Percentiles rank a stretch among this genome's conserved stretches.
phyloP scores from a whole-genome alignment of 2,888 invertebrate genomes.

The Camponotus fellah region DNA sequence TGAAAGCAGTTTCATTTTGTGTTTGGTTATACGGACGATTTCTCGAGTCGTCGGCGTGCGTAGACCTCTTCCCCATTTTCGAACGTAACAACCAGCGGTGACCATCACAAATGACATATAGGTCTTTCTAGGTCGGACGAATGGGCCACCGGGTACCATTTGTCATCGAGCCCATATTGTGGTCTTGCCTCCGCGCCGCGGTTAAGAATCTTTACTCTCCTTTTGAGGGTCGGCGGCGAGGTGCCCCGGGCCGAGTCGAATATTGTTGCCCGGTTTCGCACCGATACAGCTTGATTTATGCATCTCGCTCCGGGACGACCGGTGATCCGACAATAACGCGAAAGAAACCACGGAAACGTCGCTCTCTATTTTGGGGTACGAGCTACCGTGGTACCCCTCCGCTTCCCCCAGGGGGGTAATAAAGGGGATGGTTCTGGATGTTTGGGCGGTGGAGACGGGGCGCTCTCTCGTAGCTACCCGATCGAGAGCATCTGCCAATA shows the following conservation, averaged over 20 bases:
- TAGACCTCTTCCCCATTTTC: conserved; percentile 42
- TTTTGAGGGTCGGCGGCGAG: conserved; percentile 48
- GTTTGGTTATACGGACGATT: conserved; percentile 69
- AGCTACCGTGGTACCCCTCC: conserved; percentile 52
- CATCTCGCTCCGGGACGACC: conserved; percentile 72
- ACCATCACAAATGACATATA: conserved; percentile 73
- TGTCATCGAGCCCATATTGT: conserved; percentile 84
- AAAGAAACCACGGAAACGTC: conserved; percentile 77
- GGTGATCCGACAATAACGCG: conserved; percentile 75
- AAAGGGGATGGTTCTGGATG: conserved; percentile 60
- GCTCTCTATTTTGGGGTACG: conserved; percentile 77
- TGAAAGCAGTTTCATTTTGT: conserved; percentile 65
- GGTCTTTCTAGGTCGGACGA: conserved; percentile 59
- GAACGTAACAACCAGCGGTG: conserved; percentile 53
- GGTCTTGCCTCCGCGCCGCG: conserved; percentile 83
- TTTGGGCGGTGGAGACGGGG: conserved; percentile 35
- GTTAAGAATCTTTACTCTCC: conserved; percentile 63
- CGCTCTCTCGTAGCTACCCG: conserved; percentile 41
- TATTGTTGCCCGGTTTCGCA: conserved; percentile 81
- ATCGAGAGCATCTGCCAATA: conserved; percentile 85
- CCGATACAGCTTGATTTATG: conserved; percentile 83
- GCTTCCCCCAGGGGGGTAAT: conserved; percentile 53
- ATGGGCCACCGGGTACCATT: conserved; percentile 77
- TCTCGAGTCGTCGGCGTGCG: conserved; percentile 62
- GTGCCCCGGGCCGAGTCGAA: conserved; percentile 66